These are phyloP conservation scores for Hirundo rustica DNA, from an alignment of 2,797 vertebrate genomes.

Conservation along the genomic window DNA sequence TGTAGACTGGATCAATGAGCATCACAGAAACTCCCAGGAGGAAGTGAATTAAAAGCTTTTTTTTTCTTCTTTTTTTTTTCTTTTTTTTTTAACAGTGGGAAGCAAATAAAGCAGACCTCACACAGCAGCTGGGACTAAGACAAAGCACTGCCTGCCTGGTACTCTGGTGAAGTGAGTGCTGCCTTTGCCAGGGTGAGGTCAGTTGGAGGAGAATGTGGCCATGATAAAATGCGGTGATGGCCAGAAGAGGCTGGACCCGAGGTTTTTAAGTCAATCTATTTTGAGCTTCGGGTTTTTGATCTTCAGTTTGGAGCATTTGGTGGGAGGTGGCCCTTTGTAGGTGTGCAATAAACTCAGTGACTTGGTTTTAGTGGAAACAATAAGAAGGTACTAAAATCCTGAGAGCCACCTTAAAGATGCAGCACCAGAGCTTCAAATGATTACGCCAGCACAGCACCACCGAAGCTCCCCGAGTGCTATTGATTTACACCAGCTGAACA, in stretches of 20 bases:
- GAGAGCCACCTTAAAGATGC: conserved; percentile 52
- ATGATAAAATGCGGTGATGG: background rate
- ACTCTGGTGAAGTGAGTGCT: background rate
- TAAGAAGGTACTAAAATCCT: conserved; percentile 18
- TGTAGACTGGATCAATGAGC: conserved; percentile 58
- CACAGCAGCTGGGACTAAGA: background rate
- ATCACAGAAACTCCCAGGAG: conserved; percentile 48
- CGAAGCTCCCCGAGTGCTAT: background rate
- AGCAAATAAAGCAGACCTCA: conserved; percentile 37
- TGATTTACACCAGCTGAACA: conserved; percentile 65
- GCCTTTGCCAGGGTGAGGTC: background rate
- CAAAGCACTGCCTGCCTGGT: background rate
- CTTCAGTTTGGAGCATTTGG: background rate
- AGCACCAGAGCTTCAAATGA: background rate
- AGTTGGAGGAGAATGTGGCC: background rate
- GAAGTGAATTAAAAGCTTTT: conserved; percentile 55
- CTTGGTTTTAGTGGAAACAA: conserved; percentile 32
- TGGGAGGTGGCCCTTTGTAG: background rate
- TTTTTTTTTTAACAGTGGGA: background rate
- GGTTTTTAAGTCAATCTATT: background rate
- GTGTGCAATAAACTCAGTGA: background rate
- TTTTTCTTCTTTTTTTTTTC: background rate
- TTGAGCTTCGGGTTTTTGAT: background rate
- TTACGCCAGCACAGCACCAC: background rate
- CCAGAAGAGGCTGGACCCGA: background rate